Conservation (phyloP, 2,797 vertebrate species). For the Naso thynnoides region DNA sequence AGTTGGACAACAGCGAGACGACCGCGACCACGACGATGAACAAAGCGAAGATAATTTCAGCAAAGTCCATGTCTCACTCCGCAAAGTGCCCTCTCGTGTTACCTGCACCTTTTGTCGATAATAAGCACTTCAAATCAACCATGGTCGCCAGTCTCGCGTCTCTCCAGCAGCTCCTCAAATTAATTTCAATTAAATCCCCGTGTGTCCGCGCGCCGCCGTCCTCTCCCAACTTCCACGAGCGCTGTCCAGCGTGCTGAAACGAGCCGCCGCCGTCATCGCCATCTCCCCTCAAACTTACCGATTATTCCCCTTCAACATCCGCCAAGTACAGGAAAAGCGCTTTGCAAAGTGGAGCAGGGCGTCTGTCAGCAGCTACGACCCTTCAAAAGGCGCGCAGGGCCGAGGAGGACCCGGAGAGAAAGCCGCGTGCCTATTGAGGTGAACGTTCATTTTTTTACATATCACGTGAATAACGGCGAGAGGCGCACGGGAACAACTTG, state of each 20-base stretch:
- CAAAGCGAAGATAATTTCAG: slow-evolving; percentile 85
- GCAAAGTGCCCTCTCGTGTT: slow-evolving; percentile 57
- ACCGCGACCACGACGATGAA: slow-evolving; percentile 87
- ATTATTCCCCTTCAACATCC: slow-evolving; percentile 31
- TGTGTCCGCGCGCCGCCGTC: slow-evolving; percentile 48
- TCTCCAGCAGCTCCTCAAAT: slow-evolving; percentile 28
- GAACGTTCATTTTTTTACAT: slow-evolving; percentile 25
- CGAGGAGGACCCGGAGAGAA: slow-evolving; percentile 15
- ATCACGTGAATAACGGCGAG: slow-evolving; percentile 6
- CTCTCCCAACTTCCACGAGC: slow-evolving; percentile 68
- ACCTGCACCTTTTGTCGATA: slow-evolving; percentile 55
- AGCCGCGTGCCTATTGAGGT: slow-evolving; percentile 17
- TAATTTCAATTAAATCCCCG: slow-evolving; percentile 53
- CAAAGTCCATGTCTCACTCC: slow-evolving; percentile 89
- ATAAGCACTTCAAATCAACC: slow-evolving; percentile 47
- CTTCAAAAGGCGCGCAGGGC: slow-evolving; percentile 11
- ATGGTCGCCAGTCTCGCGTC: slow-evolving; percentile 62
- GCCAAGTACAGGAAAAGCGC: slow-evolving; percentile 12
- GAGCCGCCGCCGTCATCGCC: slow-evolving; percentile 29
- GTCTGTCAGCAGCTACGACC: slow-evolving; percentile 33
- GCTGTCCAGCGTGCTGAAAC: slow-evolving; percentile 87
- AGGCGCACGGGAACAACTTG: slow-evolving; percentile 4
- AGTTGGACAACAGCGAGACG: slow-evolving; percentile 86
- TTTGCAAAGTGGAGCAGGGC: slow-evolving; percentile 9
- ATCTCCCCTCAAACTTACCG: slow-evolving; percentile 17